Conservation (phyloP, 2,888 invertebrate species). For the Apamea sordens region DNA sequence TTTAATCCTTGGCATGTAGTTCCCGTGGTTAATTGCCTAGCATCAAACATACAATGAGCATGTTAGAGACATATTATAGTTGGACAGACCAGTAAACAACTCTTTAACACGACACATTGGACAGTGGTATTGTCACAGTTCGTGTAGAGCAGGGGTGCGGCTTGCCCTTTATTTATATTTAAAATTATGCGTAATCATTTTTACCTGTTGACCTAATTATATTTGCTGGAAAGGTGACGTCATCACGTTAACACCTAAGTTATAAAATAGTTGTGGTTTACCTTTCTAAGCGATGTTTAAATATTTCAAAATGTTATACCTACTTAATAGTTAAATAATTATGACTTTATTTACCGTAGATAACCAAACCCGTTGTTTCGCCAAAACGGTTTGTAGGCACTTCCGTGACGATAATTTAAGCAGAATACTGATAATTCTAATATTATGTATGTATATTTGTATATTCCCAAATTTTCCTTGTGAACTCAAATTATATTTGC, state of each 20-base stretch:
- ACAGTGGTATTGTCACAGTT: conserved; percentile 54
- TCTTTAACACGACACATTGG: conserved; percentile 57
- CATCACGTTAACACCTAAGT: conserved; percentile 12
- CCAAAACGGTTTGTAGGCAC: not conserved
- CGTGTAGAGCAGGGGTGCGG: conserved; percentile 65
- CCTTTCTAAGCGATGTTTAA: not conserved
- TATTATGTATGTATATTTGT: not conserved
- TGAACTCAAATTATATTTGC: not conserved
- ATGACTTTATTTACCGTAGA: conserved; percentile 21
- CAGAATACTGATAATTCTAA: not conserved
- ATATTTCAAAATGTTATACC: not conserved
- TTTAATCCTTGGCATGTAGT: conserved; percentile 8
- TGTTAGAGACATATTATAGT: conserved; percentile 10
- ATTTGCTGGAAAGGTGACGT: conserved; percentile 48
- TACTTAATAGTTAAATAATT: no score
- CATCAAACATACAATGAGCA: conserved; percentile 16
- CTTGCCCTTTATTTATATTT: conserved; percentile 48
- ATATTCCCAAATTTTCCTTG: not conserved
- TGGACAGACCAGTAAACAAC: conserved; percentile 51
- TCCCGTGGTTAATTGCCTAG: not conserved
- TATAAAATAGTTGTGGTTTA: conserved; percentile 4
- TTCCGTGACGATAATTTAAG: not conserved
- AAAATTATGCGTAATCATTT: conserved; percentile 60
- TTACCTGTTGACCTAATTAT: conserved; percentile 67
- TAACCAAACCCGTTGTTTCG: conserved; percentile 20